Percentiles rank a stretch among this genome's conserved stretches.
Conservation (phyloP, 2,113 vertebrate species). For the Eudyptes chrysolophus region DNA sequence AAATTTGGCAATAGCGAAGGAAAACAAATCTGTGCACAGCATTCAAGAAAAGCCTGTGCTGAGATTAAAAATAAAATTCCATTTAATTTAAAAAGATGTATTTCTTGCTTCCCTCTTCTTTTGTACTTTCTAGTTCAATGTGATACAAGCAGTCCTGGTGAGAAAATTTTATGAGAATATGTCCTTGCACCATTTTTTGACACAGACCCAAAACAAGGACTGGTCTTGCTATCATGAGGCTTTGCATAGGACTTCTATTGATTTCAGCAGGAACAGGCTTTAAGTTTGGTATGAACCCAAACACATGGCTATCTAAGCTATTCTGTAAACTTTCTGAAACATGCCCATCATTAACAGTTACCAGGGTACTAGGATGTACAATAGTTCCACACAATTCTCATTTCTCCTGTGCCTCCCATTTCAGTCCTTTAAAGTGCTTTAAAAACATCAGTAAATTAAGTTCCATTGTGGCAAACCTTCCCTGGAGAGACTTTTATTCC, state of each 20-base stretch:
- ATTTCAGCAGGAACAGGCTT: background rate
- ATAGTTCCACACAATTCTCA: background rate
- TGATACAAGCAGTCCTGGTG: background rate
- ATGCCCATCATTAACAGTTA: background rate
- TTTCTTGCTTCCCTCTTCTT: background rate
- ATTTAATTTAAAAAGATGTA: background rate
- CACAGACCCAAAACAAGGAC: background rate
- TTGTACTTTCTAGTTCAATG: background rate
- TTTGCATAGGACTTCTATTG: background rate
- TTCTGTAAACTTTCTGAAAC: background rate
- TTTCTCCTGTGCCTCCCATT: background rate
- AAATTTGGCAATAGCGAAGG: background rate
- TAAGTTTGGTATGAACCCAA: background rate
- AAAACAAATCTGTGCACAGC: background rate
- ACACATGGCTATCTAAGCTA: background rate
- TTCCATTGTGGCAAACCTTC: background rate
- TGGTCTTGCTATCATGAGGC: background rate
- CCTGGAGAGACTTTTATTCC: constrained; percentile 40
- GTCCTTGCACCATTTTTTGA: background rate
- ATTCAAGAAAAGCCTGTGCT: background rate
- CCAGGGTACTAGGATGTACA: background rate
- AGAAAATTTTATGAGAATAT: background rate
- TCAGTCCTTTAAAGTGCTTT: constrained; percentile 31
- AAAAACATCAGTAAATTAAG: constrained; percentile 34
- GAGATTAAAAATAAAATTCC: background rate